These are phyloP conservation scores for Dioctria linearis DNA, from an alignment of 2,888 invertebrate species.

Conservation along the genomic window DNA sequence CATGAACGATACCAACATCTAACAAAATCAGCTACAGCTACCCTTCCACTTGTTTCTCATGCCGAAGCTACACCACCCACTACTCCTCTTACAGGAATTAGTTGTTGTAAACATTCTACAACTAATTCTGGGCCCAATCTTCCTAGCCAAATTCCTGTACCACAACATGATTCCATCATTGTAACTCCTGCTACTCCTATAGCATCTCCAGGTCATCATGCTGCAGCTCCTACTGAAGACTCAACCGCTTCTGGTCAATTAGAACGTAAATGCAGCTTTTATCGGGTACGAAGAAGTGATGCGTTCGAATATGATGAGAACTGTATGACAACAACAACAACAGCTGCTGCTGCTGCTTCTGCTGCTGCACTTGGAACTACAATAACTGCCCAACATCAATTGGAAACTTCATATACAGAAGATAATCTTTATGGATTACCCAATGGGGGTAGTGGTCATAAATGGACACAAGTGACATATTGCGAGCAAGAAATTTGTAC, in stretches of 20 bases:
- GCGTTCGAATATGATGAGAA: slow-evolving; percentile 55
- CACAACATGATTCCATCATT: slow-evolving; percentile 68
- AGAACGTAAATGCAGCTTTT: slow-evolving; percentile 71
- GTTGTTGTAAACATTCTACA: slow-evolving; percentile 24
- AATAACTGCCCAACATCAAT: slow-evolving; percentile 62
- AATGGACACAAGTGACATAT: slow-evolving; percentile 68
- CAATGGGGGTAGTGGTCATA: slow-evolving; percentile 65
- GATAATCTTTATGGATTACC: slow-evolving; percentile 64
- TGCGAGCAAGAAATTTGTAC: slow-evolving; percentile 71
- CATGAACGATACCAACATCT: slow-evolving; percentile 62
- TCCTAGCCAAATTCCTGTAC: slow-evolving; percentile 56
- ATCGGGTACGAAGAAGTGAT: slow-evolving; percentile 66
- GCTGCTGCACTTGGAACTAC: slow-evolving; percentile 11
- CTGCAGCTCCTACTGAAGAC: not conserved
- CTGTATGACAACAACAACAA: slow-evolving; percentile 3
- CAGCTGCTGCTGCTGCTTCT: too few species aligned
- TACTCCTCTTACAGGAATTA: slow-evolving; percentile 61
- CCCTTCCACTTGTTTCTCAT: slow-evolving; percentile 69
- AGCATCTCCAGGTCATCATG: slow-evolving; percentile 69
- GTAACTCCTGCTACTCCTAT: slow-evolving; percentile 71
- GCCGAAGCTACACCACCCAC: slow-evolving; percentile 68
- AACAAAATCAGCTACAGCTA: slow-evolving; percentile 70
- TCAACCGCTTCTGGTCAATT: slow-evolving; percentile 61
- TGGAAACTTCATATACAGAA: slow-evolving; percentile 66
- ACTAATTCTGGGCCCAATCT: slow-evolving; percentile 59